Conservation (phyloP, 2,113 vertebrate species). For the Garra rufa region DNA sequence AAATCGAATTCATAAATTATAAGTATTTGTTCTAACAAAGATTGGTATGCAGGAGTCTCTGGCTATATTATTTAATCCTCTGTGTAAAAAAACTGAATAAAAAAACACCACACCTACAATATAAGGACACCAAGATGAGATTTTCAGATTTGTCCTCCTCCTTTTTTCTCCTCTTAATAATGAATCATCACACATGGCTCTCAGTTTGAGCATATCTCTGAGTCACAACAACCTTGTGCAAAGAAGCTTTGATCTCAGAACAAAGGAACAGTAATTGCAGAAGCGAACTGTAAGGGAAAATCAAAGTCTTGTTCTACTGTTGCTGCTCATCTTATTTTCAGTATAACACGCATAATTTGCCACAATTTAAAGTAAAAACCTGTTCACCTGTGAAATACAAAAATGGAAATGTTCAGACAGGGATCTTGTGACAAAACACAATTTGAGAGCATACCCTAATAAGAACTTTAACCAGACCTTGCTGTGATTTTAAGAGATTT, state of each 20-base stretch:
- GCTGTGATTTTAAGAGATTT: too few relatives aligned
- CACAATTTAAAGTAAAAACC: not conserved
- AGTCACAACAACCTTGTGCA: slow-evolving; percentile 1
- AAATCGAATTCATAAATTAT: too few relatives aligned
- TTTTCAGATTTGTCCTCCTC: not conserved
- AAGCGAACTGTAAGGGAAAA: not conserved
- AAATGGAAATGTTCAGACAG: too few relatives aligned
- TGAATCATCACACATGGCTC: not conserved
- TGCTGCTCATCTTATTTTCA: not conserved
- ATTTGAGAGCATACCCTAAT: too few relatives aligned
- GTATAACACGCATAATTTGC: not conserved
- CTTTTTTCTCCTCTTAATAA: not conserved
- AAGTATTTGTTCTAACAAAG: too few relatives aligned
- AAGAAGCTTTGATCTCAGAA: slow-evolving; percentile 40
- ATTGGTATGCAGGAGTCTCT: not conserved
- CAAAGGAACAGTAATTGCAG: slow-evolving; percentile 27
- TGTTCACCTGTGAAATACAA: too few relatives aligned
- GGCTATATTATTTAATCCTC: not conserved
- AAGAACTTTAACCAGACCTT: too few relatives aligned
- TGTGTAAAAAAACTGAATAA: not conserved
- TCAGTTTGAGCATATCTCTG: slow-evolving; percentile 16
- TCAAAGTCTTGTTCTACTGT: not conserved
- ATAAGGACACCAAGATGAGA: not conserved
- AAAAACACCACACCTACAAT: not conserved
- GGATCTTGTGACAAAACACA: too few relatives aligned